Conservation (phyloP, 2,888 invertebrate species). For the Miltochrista miniata region DNA sequence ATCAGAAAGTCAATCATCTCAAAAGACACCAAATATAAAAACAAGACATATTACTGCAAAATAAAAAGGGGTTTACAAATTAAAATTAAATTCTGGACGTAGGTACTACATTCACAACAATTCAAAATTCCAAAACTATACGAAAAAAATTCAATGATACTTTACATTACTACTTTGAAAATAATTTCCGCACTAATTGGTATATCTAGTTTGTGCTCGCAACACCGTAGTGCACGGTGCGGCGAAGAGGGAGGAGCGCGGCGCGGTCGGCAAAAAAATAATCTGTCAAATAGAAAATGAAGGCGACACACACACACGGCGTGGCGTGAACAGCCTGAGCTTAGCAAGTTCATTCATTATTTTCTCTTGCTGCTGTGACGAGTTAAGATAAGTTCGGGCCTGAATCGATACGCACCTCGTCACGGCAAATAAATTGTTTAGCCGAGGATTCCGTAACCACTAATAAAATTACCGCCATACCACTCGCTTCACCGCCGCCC, state of each 20-base stretch:
- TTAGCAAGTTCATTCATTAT: constrained; percentile 55
- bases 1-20: no score
- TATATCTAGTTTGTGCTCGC: constrained; percentile 4
- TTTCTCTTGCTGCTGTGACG: constrained; percentile 54
- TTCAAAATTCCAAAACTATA: no score
- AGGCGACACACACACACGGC: constrained; percentile 50
- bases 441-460: constrained; percentile 61
- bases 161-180: not conserved
- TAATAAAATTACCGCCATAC: constrained; percentile 57
- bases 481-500: constrained; percentile 62
- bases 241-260: constrained; percentile 19
- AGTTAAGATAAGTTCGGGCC: constrained; percentile 53
- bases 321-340: constrained; percentile 42
- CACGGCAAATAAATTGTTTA: constrained; percentile 71
- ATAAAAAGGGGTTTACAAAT: no score
- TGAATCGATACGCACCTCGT: constrained; percentile 57
- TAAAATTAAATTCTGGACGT: no score
- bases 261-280: not conserved
- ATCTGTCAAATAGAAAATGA: constrained; percentile 48
- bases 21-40: no score
- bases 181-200: not conserved
- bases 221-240: constrained; percentile 20
- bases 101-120: no score
- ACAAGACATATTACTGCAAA: no score
- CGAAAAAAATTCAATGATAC: not conserved